Evolutionary conservation across 2,888 invertebrate genomes (phyloP), one percentile per base, ranked within the genome.

Genomic region (Smittia sp.): DNA sequence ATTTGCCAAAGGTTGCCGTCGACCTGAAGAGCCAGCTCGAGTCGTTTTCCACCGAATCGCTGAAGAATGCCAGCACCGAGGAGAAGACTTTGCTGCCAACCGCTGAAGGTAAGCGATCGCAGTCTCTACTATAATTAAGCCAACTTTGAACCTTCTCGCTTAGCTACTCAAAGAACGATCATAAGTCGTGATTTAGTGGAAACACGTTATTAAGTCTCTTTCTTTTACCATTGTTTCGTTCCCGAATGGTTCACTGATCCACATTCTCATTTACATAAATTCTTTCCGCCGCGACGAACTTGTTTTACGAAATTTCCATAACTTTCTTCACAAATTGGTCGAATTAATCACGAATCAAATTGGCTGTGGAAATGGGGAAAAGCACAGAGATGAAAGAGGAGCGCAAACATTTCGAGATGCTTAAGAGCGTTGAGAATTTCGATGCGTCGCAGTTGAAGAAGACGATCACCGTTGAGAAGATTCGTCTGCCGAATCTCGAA

Each of bases 11-110:
- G 86, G 94, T 96, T 76, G 92, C 92, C 77, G 87, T 88, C 74
- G 92, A 93, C 82, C 86, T 96, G 76, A 96, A 96, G 84, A 92
- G 90, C 80, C 94, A 96, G 85, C 86, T 98, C 78, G 93, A 94
- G 83, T 91, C 90, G 69, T 98, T 98, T 86, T 92, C 94, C 83
- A 88, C 92, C 75, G 89, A 90, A 79, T 90, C 92, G 79, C 86
- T 98, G 82, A 93, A 93, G 81, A 93, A 93, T 80, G 92, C 94
- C 7, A 90, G 90, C 78, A 96, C 95, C 74, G 89, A 92, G 77
- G 96, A 96, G 81, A 98, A 97, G 83, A 92, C 93, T 75, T 88
- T 95, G 75, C 86, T 98, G 78, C 97, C 97, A 74, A 93, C 96
- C 58, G 94, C 95, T 77, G 92, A 95, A 90, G 96, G 96, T 96